A percentile compares a stretch with the other conserved stretches of the same genome.
These are phyloP conservation scores for Thomomys bottae DNA, from an alignment of 2,113 vertebrate species.

Conservation along the genomic window DNA sequence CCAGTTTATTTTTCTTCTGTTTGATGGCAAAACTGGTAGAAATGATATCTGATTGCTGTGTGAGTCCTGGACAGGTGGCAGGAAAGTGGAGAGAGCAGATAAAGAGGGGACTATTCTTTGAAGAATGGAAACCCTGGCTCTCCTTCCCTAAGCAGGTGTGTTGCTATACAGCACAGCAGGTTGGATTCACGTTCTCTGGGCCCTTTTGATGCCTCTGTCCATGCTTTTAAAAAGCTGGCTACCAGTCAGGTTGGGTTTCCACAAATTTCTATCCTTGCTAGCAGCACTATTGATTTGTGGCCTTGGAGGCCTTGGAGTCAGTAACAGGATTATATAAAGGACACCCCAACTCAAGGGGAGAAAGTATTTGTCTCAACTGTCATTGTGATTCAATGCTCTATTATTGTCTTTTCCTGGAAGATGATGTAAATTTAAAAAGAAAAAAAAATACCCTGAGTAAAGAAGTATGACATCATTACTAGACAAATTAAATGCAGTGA, in stretches of 20 bases:
- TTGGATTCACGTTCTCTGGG: not conserved
- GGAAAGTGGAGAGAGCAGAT: not conserved
- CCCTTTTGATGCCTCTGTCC: not conserved
- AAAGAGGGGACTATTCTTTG: not conserved
- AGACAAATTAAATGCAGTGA: conserved; percentile 11
- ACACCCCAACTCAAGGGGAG: not conserved
- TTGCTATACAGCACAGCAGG: not conserved
- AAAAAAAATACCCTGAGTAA: not conserved
- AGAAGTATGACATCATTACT: not conserved
- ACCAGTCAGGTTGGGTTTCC: not conserved
- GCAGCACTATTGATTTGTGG: not conserved
- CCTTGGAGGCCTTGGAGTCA: not conserved
- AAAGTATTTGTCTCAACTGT: conserved; percentile 10
- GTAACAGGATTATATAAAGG: conserved; percentile 27
- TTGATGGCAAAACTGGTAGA: conserved; percentile 15
- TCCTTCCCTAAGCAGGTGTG: not conserved
- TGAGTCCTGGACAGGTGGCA: not conserved
- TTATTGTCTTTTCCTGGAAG: conserved; percentile 36
- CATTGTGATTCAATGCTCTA: conserved; percentile 9
- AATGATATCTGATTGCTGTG: not conserved
- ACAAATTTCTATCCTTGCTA: not conserved
- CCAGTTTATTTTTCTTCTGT: conserved; percentile 40
- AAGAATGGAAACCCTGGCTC: not conserved
- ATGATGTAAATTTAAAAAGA: conserved; percentile 13
- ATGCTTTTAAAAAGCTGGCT: not conserved